Conservation (phyloP, 2,888 invertebrate genomes). For the Alsophila aescularia region DNA sequence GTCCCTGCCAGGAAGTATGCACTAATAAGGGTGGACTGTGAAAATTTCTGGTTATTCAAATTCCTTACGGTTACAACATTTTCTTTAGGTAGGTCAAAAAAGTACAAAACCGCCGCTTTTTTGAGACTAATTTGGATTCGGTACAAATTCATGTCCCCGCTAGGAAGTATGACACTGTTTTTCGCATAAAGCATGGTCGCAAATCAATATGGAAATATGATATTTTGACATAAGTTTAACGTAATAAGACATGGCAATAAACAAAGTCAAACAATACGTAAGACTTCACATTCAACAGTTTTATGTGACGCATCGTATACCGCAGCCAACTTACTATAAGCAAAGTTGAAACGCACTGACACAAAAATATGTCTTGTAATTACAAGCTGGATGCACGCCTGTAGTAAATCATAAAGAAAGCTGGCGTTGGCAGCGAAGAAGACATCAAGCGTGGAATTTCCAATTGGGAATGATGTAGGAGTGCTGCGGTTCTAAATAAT, state of each 20-base stretch:
- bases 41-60: too few species aligned
- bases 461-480: conserved; percentile 73
- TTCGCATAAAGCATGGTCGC: too few species aligned
- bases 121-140: too few species aligned
- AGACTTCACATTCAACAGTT: too few species aligned
- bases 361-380: conserved; percentile 56
- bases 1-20: too few species aligned
- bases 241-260: conserved; percentile 7
- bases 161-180: too few species aligned
- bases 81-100: too few species aligned
- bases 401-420: conserved; percentile 78
- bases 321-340: conserved; percentile 2
- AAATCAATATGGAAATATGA: neutral
- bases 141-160: too few species aligned
- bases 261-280: conserved; percentile 16
- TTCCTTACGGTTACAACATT: too few species aligned
- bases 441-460: conserved; percentile 76
- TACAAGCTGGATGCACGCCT: conserved; percentile 47
- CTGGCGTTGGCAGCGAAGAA: conserved; percentile 62
- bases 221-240: neutral
- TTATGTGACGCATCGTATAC: conserved; percentile 1
- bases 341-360: conserved; percentile 37
- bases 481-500: conserved; percentile 69
- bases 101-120: too few species aligned
- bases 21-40: too few species aligned